Base-by-base conservation (phyloP, 2,113 vertebrate species). In the Erythrocercus mccallii region DNA sequence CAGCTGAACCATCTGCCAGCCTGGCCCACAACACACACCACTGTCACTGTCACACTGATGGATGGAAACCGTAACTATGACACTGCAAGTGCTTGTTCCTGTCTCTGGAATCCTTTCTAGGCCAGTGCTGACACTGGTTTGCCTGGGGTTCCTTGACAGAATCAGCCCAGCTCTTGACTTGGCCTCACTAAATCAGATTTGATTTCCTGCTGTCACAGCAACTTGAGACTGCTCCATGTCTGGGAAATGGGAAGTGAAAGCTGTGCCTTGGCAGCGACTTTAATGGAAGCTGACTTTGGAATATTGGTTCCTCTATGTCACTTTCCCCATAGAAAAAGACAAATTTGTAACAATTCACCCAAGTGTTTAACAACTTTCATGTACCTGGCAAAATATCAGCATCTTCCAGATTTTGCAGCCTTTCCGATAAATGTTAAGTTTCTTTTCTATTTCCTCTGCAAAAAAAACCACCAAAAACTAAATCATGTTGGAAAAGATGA, bases 311-410 rank as follows among this genome's bases (percentile, higher is more conserved):
- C 62, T 88, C 64, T 57, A 1, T 5, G 76, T 37, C 42, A 58
- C 45, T 78, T 76, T 53, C 64, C 50, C 31, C 47, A 27, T 3
- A 91, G 69, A 38, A 90, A 77, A 87, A 62, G 19, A 44, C 17
- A 66, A 62, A 79, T 54, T 31, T 71, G 21, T 74, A 60, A 56
- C 53, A 71, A 74, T 73, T 18, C 57, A 60, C 28, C 19, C 56
- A 53, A n/a, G 38, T 4, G 1, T 10, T 45, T 8, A 6, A 33
- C 23, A n/a, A 19, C 21, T 81, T 80, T 38, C 68, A 88, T 27
- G 42, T 94, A 99, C 99, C 99, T 99, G 99, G 97, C 99, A 99
- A 97, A 99, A 99, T 81, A 99, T 99, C 62, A 99, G 98, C 99
- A 99, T 99, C 97, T 99, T 99, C 99, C 99, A 99, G 96, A 99